These are phyloP conservation scores for Ceriagrion tenellum DNA, from an alignment of 2,888 invertebrate genomes.

Conservation along the genomic window DNA sequence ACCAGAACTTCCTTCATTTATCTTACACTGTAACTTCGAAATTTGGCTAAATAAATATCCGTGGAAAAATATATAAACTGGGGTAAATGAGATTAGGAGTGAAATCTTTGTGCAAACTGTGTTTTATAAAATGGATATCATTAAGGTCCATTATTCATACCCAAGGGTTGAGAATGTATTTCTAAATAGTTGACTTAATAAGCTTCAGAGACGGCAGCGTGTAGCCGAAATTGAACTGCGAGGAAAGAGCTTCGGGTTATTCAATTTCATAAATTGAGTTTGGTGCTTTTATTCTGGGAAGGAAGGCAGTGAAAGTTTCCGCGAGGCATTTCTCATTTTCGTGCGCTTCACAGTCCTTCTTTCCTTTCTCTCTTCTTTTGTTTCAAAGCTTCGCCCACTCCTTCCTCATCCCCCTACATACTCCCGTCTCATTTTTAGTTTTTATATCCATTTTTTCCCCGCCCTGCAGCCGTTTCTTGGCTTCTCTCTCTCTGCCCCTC, in stretches of 20 bases:
- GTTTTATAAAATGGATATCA: neutral
- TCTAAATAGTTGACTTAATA: neutral
- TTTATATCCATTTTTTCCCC: neutral
- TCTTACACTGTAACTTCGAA: too few species aligned
- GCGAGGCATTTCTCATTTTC: neutral
- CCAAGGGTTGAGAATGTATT: neutral
- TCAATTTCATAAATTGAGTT: slow-evolving; percentile 16
- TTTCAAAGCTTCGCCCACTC: neutral
- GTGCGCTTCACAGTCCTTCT: too few species aligned
- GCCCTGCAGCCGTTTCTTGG: neutral
- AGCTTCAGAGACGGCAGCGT: neutral
- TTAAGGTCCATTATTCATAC: neutral
- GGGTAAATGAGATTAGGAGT: too few species aligned
- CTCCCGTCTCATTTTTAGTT: neutral
- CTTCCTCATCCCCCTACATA: neutral
- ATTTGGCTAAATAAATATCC: too few species aligned
- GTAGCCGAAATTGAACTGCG: neutral
- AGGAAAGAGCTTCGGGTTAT: neutral
- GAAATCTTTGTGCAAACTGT: too few species aligned
- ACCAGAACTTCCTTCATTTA: too few species aligned
- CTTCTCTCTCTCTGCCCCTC: neutral
- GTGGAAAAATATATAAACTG: too few species aligned
- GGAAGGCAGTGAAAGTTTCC: neutral
- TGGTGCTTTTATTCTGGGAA: neutral
- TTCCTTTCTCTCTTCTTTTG: neutral